Evolutionary conservation across 2,797 vertebrate genomes (phyloP).

Genomic region (Hyperoplus immaculatus): DNA sequence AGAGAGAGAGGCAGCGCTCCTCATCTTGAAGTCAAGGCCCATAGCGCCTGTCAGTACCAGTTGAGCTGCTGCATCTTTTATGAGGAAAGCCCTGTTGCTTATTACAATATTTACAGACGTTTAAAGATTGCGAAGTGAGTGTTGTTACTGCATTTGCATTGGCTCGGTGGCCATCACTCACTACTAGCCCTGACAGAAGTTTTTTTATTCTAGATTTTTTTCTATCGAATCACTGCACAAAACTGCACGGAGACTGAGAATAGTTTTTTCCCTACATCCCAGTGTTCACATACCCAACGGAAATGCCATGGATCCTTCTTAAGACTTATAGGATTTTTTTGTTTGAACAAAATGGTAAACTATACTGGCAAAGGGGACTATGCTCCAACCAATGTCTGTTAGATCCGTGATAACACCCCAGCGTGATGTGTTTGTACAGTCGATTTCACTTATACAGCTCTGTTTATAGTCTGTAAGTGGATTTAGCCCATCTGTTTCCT

Average conservation of each 20-base stretch:
- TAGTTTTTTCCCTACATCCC: slow-evolving; percentile 22
- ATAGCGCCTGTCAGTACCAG: slow-evolving; percentile 80
- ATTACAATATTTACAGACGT: slow-evolving; percentile 86
- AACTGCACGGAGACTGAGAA: slow-evolving; percentile 35
- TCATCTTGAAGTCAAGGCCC: slow-evolving; percentile 81
- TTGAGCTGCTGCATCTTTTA: slow-evolving; percentile 85
- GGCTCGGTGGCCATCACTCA: slow-evolving; percentile 73
- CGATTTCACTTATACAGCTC: slow-evolving; percentile 62
- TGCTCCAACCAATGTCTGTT: slow-evolving; percentile 27
- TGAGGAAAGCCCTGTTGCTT: slow-evolving; percentile 83
- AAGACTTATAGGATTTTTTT: neutral
- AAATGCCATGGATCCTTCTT: slow-evolving; percentile 32
- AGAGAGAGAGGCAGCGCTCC: slow-evolving; percentile 60
- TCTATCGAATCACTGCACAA: slow-evolving; percentile 68
- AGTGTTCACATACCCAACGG: neutral
- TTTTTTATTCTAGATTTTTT: slow-evolving; percentile 67
- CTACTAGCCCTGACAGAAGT: slow-evolving; percentile 52
- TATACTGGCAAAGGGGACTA: no score
- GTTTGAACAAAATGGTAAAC: no score
- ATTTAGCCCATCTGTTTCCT: slow-evolving; percentile 80
- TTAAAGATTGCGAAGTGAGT: slow-evolving; percentile 74
- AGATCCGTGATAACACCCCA: slow-evolving; percentile 41
- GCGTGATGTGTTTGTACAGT: slow-evolving; percentile 30
- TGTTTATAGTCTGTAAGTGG: slow-evolving; percentile 75
- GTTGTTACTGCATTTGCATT: slow-evolving; percentile 74